Conservation (phyloP, 2,113 vertebrate species). For the Casuarius casuarius region DNA sequence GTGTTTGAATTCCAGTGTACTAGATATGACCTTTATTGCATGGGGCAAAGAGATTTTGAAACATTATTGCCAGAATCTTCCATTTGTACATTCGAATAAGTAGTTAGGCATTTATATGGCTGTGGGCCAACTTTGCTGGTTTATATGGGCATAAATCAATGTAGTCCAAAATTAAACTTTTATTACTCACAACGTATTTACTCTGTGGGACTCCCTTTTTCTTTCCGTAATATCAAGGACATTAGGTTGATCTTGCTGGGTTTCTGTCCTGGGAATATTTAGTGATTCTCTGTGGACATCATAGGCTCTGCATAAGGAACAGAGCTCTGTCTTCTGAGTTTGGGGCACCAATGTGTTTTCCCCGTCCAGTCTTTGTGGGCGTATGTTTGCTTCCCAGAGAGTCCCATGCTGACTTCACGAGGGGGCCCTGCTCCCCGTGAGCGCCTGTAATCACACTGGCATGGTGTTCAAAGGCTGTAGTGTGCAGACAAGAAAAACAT, state of each 20-base stretch:
- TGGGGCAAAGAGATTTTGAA: constrained; percentile 27
- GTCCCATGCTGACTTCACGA: neutral
- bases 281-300: neutral
- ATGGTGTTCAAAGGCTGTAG: neutral
- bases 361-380: too few species aligned
- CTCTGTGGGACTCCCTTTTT: neutral
- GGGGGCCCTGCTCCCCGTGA: neutral
- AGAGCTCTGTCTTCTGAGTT: neutral
- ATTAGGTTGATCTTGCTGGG: fast-evolving
- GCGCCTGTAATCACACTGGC: neutral
- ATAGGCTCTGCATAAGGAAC: neutral
- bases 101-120: neutral
- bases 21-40: constrained; percentile 36
- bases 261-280: neutral
- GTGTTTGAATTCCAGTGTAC: neutral
- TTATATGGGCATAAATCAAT: neutral
- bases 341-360: neutral
- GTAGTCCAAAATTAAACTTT: neutral
- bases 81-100: neutral
- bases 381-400: neutral
- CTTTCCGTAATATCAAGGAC: neutral
- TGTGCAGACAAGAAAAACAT: neutral
- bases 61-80: neutral
- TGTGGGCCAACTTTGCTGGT: neutral
- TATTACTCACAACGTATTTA: neutral